These are phyloP conservation scores for Phaethon lepturus DNA, from an alignment of 2,113 vertebrate genomes.

Conservation along the genomic window DNA sequence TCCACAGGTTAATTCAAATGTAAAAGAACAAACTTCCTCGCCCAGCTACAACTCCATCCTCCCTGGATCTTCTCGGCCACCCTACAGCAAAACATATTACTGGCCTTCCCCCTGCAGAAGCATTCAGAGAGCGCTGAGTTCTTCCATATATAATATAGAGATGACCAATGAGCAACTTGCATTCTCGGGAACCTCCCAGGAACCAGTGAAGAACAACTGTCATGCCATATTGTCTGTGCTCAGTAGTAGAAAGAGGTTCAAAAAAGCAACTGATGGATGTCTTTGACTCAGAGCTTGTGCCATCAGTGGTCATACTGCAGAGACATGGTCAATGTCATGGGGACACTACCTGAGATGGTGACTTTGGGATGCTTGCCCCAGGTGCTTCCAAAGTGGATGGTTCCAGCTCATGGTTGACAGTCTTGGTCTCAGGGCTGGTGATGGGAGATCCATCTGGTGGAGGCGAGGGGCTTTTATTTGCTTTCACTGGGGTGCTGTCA, in stretches of 20 bases:
- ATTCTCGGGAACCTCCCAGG: neutral
- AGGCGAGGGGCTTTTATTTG: conserved; percentile 80
- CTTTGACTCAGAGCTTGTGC: neutral
- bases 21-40: neutral
- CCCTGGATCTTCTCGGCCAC: neutral
- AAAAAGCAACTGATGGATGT: neutral
- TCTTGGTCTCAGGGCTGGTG: conserved; percentile 78
- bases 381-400: conserved; percentile 76
- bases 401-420: conserved; percentile 86
- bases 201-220: neutral
- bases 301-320: neutral
- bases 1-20: neutral
- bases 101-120: neutral
- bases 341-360: conserved; percentile 91
- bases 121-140: neutral
- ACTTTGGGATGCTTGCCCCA: conserved; percentile 90
- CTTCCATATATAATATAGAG: neutral
- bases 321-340: neutral
- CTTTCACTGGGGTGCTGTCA: conserved; percentile 78
- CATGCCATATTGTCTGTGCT: neutral
- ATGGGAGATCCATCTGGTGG: conserved; percentile 79
- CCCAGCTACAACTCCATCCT: neutral
- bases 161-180: neutral
- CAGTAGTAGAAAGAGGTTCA: neutral
- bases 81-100: neutral